Evolutionary conservation across 2,888 invertebrate genomes (phyloP).

Genomic region (Conistra vaccinii): DNA sequence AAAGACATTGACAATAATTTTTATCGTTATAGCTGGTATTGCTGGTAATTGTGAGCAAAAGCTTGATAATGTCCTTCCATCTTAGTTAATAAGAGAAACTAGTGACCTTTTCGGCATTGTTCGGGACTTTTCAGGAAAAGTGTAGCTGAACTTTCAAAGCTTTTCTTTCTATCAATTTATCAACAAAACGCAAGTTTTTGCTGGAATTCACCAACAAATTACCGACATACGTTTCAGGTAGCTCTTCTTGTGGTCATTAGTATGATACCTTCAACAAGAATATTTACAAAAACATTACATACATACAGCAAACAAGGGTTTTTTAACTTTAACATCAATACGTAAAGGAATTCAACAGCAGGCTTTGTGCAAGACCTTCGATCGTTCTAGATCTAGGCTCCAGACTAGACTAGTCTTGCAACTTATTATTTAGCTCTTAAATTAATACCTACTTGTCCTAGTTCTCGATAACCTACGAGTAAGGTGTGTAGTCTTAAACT

Average conservation of each 20-base stretch:
- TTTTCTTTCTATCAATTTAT: too few relatives aligned
- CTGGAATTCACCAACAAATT: neutral
- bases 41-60: neutral
- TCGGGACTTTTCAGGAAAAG: neutral
- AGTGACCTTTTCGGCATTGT: neutral
- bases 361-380: conserved; percentile 24
- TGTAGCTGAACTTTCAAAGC: neutral
- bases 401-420: neutral
- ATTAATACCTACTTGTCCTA: conserved; percentile 16
- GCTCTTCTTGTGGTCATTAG: neutral
- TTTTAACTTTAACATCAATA: neutral
- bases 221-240: neutral
- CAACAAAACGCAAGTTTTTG: neutral
- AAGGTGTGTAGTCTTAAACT: too few relatives aligned
- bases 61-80: neutral
- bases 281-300: neutral
- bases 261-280: neutral
- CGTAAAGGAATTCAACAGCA: conserved; percentile 6
- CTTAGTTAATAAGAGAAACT: neutral
- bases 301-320: neutral
- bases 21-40: neutral
- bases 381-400: conserved; percentile 18
- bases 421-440: conserved; percentile 15
- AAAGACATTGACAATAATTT: neutral
- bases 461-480: conserved; percentile 10